These are phyloP conservation scores for Lasioglossum marginatum DNA, from an alignment of 2,888 invertebrate species.

Conservation along the genomic window DNA sequence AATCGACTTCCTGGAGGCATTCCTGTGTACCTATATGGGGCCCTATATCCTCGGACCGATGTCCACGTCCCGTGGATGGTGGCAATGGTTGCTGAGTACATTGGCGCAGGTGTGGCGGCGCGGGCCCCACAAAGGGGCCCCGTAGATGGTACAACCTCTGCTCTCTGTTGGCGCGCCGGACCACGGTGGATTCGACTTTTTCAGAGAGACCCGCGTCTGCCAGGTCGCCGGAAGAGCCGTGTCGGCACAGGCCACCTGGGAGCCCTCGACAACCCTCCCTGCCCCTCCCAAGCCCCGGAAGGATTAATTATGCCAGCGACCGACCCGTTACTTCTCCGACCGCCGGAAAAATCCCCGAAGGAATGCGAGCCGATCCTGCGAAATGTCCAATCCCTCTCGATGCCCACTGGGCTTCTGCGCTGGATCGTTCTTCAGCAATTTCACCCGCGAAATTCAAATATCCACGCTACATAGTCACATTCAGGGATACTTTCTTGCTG, in stretches of 20 bases:
- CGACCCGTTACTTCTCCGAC: constrained; percentile 43
- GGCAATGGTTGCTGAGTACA: constrained; percentile 53
- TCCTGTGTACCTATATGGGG: constrained; percentile 72
- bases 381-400: constrained; percentile 45
- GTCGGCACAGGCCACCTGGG: constrained; percentile 69
- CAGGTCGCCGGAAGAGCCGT: constrained; percentile 62
- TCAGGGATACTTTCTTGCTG: no score
- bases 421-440: constrained; percentile 9
- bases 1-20: constrained; percentile 75
- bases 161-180: constrained; percentile 58
- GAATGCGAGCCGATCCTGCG: constrained; percentile 53
- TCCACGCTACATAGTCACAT: background rate
- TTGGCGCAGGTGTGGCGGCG: constrained; percentile 78
- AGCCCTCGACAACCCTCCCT: constrained; percentile 46
- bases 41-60: constrained; percentile 54
- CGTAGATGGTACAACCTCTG: constrained; percentile 74
- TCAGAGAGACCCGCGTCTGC: constrained; percentile 50
- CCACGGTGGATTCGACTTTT: constrained; percentile 41
- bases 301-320: constrained; percentile 61
- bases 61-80: constrained; percentile 60
- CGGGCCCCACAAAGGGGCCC: constrained; percentile 71
- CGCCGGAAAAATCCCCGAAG: constrained; percentile 42
- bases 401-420: constrained; percentile 23
- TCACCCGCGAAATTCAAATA: background rate
- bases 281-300: constrained; percentile 41